Evolutionary conservation across 2,888 invertebrate species (phyloP).

Genomic region (Catonia carolina): DNA sequence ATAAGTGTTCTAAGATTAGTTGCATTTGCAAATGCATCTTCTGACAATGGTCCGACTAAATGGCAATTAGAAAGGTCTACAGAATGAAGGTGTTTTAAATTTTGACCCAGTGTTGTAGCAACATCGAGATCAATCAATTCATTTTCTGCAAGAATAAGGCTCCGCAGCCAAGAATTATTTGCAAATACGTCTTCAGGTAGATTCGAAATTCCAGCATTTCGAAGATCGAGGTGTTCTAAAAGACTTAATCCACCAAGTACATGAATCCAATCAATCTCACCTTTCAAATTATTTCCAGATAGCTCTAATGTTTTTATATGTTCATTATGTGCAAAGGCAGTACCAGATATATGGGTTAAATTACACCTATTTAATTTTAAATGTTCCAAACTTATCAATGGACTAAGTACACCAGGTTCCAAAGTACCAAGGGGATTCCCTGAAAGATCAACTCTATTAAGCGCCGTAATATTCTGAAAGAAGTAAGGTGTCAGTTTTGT

Average conservation of each 20-base stretch:
- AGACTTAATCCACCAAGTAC: constrained; percentile 53
- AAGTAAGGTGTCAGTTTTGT: constrained; percentile 53
- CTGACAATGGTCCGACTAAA: constrained; percentile 58
- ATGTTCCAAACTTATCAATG: constrained; percentile 57
- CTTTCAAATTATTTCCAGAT: constrained; percentile 51
- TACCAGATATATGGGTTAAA: constrained; percentile 51
- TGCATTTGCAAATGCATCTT: constrained; percentile 61
- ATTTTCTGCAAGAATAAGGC: constrained; percentile 58
- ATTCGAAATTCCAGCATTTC: constrained; percentile 53
- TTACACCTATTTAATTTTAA: constrained; percentile 59
- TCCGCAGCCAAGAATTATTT: constrained; percentile 56
- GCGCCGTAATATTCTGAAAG: constrained; percentile 58
- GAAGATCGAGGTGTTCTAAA: constrained; percentile 57
- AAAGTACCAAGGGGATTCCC: constrained; percentile 56
- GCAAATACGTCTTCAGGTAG: constrained; percentile 59
- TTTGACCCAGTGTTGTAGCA: constrained; percentile 55
- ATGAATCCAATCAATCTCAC: constrained; percentile 51
- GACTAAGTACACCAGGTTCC: constrained; percentile 54
- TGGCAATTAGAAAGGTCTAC: constrained; percentile 63
- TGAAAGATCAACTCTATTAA: constrained; percentile 62
- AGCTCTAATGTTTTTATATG: constrained; percentile 59
- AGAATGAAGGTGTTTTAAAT: constrained; percentile 56
- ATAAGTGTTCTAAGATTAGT: constrained; percentile 57
- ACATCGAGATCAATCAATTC: constrained; percentile 58
- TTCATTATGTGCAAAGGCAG: constrained; percentile 51